Evolutionary conservation across 2,888 invertebrate species (phyloP).

Genomic region (Hyposoter didymator): DNA sequence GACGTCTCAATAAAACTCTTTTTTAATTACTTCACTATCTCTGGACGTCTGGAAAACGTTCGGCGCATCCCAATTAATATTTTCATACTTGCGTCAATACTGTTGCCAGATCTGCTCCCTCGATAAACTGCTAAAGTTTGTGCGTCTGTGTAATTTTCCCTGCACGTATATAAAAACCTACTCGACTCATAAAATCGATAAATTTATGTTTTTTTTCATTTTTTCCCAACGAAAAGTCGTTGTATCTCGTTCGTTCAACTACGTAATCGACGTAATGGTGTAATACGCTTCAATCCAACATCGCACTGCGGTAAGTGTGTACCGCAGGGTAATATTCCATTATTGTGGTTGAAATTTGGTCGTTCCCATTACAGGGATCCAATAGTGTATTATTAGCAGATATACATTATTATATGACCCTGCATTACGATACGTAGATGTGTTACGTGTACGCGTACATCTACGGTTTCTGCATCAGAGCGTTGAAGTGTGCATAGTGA

Average conservation of each 20-base stretch:
- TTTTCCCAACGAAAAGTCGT: neutral
- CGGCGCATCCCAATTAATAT: conserved; percentile 58
- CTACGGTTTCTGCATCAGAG: neutral
- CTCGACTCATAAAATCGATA: conserved; percentile 8
- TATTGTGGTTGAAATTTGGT: conserved; percentile 52
- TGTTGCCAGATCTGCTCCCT: conserved; percentile 2
- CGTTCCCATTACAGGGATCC: conserved; percentile 52
- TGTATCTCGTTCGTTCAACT: neutral
- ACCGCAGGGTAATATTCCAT: conserved; percentile 44
- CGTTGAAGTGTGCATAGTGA: neutral
- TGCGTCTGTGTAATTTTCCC: neutral
- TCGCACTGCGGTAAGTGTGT: conserved; percentile 35
- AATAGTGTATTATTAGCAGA: conserved; percentile 55
- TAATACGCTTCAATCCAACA: conserved; percentile 21
- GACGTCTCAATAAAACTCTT: conserved; percentile 54
- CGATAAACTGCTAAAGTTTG: neutral
- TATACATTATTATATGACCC: conserved; percentile 56
- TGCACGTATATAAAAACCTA: neutral
- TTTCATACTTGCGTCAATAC: conserved; percentile 51
- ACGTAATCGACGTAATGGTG: conserved; percentile 16
- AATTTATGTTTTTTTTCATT: neutral
- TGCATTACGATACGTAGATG: neutral
- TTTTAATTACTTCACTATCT: conserved; percentile 64
- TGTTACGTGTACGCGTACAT: neutral
- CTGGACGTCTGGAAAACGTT: conserved; percentile 37